phyloP scores from a whole-genome alignment of 2,797 vertebrate species.

The Acanthiza pusilla region DNA sequence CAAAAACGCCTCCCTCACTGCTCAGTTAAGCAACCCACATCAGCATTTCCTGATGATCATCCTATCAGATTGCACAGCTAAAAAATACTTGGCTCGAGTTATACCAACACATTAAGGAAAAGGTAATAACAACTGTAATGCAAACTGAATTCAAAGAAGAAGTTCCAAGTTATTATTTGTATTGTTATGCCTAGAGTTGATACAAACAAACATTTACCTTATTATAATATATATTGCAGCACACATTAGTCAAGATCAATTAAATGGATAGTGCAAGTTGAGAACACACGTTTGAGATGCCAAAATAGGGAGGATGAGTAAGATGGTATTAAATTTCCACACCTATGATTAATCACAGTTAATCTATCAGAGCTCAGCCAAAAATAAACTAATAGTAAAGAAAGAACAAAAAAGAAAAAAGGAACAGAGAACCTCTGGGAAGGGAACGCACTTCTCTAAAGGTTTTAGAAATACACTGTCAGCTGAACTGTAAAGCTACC shows the following conservation, averaged over 20 bases:
- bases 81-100: conserved; percentile 22
- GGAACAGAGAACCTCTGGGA: not conserved
- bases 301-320: conserved; percentile 34
- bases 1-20: conserved; percentile 47
- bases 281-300: conserved; percentile 22
- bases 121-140: conserved; percentile 43
- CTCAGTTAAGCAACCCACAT: conserved; percentile 34
- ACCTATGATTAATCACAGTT: conserved; percentile 40
- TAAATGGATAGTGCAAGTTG: conserved; percentile 38
- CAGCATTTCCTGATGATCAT: conserved; percentile 37
- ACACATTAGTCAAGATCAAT: conserved; percentile 53
- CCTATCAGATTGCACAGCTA: conserved; percentile 32
- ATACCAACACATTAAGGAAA: conserved; percentile 49
- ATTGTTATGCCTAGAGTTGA: conserved; percentile 41
- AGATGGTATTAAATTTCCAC: conserved; percentile 51
- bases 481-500: conserved; percentile 43
- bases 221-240: conserved; percentile 63
- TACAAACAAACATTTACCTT: conserved; percentile 59
- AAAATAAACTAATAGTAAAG: conserved; percentile 37
- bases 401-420: not conserved
- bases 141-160: conserved; percentile 60
- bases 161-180: conserved; percentile 55
- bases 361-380: conserved; percentile 36
- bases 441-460: conserved; percentile 5
- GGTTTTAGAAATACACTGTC: conserved; percentile 36